phyloP scores from a whole-genome alignment of 1,140 invertebrate species.

The Sinella curviseta region DNA sequence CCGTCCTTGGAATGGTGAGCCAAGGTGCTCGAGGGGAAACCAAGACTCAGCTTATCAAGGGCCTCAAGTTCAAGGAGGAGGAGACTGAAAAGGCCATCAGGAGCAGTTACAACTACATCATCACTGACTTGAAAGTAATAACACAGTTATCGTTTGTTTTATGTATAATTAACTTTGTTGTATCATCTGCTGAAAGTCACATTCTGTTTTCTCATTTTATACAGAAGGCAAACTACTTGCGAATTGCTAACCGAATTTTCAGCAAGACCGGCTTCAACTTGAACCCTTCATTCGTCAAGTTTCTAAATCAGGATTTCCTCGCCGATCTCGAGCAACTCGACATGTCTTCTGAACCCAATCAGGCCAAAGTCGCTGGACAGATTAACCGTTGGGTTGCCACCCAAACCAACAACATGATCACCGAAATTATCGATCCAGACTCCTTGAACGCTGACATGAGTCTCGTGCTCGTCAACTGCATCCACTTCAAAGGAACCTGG shows the following conservation, averaged over 20 bases:
- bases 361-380: background rate
- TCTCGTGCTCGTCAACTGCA: slow-evolving; percentile 57
- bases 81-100: no score
- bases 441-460: slow-evolving; percentile 32
- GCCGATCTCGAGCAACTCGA: background rate
- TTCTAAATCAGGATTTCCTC: background rate
- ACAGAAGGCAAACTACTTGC: no score
- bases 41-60: no score
- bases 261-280: background rate
- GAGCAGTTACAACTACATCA: no score
- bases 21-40: no score
- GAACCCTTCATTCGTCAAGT: background rate
- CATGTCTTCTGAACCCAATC: background rate
- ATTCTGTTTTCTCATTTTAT: no score
- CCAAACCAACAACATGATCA: background rate
- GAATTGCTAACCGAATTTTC: slow-evolving; percentile 1
- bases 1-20: no score
- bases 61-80: no score
- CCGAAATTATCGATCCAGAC: background rate
- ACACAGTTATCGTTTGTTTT: no score
- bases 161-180: no score
- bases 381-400: background rate
- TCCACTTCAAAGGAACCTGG: slow-evolving; percentile 61
- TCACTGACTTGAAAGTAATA: no score
- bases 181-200: no score